Base-by-base conservation (phyloP, 2,113 vertebrate genomes). In the Neomonachus schauinslandi region DNA sequence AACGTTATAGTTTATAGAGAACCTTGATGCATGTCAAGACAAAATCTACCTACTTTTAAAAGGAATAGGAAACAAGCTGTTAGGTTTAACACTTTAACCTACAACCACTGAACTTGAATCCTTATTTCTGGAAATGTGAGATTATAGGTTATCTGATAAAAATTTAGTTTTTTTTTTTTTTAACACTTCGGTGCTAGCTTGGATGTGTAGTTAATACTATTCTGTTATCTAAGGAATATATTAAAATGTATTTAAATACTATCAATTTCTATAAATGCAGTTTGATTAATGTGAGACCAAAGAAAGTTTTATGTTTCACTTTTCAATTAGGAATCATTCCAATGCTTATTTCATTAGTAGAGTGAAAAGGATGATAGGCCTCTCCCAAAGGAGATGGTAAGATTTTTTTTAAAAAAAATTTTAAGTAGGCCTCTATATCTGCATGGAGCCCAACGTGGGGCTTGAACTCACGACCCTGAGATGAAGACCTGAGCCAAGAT, bases 191-290 rank as follows among this genome's bases (percentile, higher is more conserved):
- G 53, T 77, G 46, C 71, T 57, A 89, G 49, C 26, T 59, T 26
- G 28, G 28, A 49, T 93, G 77, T 57, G 13, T 83, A 67, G 22
- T 82, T 92, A 95, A 55, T 49, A 55, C 26, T 81, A 31, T 49
- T 92, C 36, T 92, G 89, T 61, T 46, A 85, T 80, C 39, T 71
- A 71, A 80, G 79, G 31, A 49, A 63, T 77, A 69, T 71, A 49
- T 55, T 79, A 46, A 93, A 86, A 49, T 67, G 28, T 74, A 77
- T 89, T 86, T 96, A 81, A 81, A 46, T 65, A 80, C n/a, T 63
- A 79, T 28, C 4, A 42, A 5, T 85, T 79, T 85, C n/a, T 80
- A 19, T 90, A 55, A 49, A 33, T 71, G 3, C 51, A 90, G 83
- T 76, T 69, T 24, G 21, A 57, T 57, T 76, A 61, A 49, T 63